Conservation (phyloP, 92 coral and sea anemone species). For the Plumapathes pennacea region DNA sequence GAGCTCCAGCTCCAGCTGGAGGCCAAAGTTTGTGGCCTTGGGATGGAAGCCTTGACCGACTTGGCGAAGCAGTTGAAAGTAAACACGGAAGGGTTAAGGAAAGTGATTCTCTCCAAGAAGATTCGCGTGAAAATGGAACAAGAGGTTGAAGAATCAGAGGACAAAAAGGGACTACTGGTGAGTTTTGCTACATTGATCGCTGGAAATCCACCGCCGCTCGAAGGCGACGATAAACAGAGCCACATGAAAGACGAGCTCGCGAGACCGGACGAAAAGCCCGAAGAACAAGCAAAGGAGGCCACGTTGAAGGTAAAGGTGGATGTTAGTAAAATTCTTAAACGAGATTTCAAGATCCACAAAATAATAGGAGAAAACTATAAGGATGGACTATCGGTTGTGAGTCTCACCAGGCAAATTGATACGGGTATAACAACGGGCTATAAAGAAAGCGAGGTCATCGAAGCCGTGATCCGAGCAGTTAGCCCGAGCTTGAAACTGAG, state of each 20-base stretch:
- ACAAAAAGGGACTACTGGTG: constrained; percentile 7
- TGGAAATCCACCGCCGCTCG: constrained; percentile 14
- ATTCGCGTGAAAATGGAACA: constrained; percentile 7
- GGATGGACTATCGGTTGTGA: constrained; percentile 33
- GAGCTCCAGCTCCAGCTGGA: constrained; percentile 6
- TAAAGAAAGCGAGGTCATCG: constrained; percentile 41
- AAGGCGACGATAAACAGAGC: neutral
- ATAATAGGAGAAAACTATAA: constrained; percentile 33
- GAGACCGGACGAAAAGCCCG: neutral
- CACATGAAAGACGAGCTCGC: neutral
- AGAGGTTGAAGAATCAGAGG: constrained; percentile 8
- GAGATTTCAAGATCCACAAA: constrained; percentile 17
- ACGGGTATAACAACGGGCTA: constrained; percentile 32
- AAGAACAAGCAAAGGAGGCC: neutral
- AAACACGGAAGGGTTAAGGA: neutral
- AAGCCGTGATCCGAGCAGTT: constrained; percentile 57
- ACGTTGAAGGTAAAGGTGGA: constrained; percentile 20
- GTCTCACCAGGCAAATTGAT: constrained; percentile 46
- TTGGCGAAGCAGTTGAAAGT: neutral
- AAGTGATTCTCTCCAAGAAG: constrained; percentile 3
- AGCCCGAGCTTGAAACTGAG: constrained; percentile 45
- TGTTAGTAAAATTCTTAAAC: constrained; percentile 15
- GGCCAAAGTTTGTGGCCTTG: constrained; percentile 4
- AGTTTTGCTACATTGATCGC: neutral
- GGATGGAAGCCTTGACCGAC: neutral